Conservation (phyloP, 1,140 invertebrate species). For the Aphelinus atriplicis region DNA sequence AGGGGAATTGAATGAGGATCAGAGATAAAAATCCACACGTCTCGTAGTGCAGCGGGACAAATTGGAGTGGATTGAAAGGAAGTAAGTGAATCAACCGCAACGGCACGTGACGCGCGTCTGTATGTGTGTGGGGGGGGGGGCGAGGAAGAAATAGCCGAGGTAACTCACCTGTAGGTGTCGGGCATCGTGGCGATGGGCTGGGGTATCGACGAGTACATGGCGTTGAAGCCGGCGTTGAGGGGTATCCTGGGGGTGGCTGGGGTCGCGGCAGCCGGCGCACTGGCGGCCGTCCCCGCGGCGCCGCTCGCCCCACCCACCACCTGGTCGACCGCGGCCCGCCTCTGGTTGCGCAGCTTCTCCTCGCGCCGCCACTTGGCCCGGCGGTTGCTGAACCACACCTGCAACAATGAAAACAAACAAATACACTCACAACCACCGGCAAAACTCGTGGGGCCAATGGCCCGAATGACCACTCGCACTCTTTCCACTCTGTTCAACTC, state of each 20-base stretch:
- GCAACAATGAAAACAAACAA: conserved; percentile 43
- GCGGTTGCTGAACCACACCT: conserved; percentile 99
- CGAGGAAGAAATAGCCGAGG: too few relatives aligned
- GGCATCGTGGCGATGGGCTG: conserved; percentile 93
- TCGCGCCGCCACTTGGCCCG: conserved; percentile 98
- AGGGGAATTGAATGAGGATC: too few relatives aligned
- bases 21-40: too few relatives aligned
- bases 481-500: too few relatives aligned
- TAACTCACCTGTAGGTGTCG: conserved; percentile 87
- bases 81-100: too few relatives aligned
- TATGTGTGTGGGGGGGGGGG: too few relatives aligned
- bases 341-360: conserved; percentile 94
- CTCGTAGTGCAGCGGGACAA: too few relatives aligned
- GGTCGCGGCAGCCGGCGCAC: conserved; percentile 71
- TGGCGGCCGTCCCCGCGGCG: conserved; percentile 64
- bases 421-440: too few relatives aligned
- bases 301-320: conserved; percentile 61
- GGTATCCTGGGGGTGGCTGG: conserved; percentile 76
- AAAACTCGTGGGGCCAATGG: too few relatives aligned
- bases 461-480: too few relatives aligned
- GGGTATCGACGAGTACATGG: conserved; percentile 95
- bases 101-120: too few relatives aligned
- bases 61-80: too few relatives aligned
- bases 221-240: conserved; percentile 89
- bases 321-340: conserved; percentile 73